phyloP scores from a whole-genome alignment of 2,797 vertebrate genomes.

The Mus spretus region DNA sequence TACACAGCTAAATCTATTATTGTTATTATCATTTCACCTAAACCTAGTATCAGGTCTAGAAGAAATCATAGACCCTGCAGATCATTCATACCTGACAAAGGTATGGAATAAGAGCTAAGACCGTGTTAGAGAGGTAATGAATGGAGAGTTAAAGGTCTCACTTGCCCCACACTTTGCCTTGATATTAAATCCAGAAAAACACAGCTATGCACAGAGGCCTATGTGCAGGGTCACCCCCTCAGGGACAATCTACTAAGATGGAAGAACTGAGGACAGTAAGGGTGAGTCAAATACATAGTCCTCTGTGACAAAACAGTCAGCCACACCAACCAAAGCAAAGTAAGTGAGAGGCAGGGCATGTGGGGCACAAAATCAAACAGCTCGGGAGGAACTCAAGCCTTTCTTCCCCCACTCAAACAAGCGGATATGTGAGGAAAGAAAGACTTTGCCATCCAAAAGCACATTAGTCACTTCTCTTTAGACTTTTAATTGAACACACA shows the following conservation, averaged over 20 bases:
- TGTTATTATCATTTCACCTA: not conserved
- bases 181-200: not conserved
- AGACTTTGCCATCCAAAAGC: slow-evolving; percentile 60
- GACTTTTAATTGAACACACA: slow-evolving; percentile 73
- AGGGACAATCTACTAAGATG: not conserved
- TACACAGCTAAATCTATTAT: not conserved
- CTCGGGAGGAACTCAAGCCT: not conserved
- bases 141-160: not conserved
- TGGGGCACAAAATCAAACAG: not conserved
- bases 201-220: not conserved
- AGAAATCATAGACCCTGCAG: not conserved
- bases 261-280: not conserved
- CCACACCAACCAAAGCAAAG: not conserved
- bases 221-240: not conserved
- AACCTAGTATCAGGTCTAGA: not conserved
- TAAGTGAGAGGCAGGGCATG: not conserved
- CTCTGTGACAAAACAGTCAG: not conserved
- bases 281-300: not conserved
- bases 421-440: slow-evolving; percentile 55
- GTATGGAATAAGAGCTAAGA: not conserved
- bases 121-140: not conserved
- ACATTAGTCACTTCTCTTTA: slow-evolving; percentile 73
- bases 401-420: not conserved
- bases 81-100: not conserved
- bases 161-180: not conserved